These are phyloP conservation scores for Neofelis nebulosa DNA, from an alignment of 2,113 vertebrate species.

Conservation along the genomic window DNA sequence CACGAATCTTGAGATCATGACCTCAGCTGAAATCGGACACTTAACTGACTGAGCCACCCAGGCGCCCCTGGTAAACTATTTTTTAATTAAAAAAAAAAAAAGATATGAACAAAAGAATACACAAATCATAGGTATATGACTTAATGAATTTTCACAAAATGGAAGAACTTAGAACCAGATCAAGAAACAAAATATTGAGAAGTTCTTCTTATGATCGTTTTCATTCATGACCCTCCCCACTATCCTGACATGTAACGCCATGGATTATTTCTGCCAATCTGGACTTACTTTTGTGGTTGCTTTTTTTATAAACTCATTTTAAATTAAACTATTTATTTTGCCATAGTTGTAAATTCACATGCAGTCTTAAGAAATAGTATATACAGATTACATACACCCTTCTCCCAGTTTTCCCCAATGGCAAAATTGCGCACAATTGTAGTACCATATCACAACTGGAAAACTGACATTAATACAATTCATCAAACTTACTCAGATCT, in stretches of 20 bases:
- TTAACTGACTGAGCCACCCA: too few relatives aligned
- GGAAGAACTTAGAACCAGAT: not conserved
- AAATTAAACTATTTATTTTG: not conserved
- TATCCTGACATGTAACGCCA: not conserved
- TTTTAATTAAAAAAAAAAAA: not conserved
- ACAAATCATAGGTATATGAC: not conserved
- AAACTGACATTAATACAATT: not conserved
- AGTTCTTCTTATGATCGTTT: not conserved
- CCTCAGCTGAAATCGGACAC: too few relatives aligned
- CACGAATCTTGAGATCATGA: too few relatives aligned
- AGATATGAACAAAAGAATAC: not conserved
- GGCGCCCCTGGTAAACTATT: too few relatives aligned
- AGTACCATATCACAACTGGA: not conserved
- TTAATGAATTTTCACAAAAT: not conserved
- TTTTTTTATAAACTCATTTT: not conserved
- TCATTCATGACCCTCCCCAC: not conserved
- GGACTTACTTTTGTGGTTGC: not conserved
- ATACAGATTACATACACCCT: not conserved
- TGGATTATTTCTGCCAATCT: not conserved
- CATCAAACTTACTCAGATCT: not conserved
- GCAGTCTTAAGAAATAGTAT: not conserved
- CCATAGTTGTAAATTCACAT: not conserved
- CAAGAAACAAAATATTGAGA: not conserved
- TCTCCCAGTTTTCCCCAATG: not conserved
- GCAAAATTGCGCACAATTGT: not conserved